Conservation (phyloP, 1,140 invertebrate species). For the Leptopilina clavipes region DNA sequence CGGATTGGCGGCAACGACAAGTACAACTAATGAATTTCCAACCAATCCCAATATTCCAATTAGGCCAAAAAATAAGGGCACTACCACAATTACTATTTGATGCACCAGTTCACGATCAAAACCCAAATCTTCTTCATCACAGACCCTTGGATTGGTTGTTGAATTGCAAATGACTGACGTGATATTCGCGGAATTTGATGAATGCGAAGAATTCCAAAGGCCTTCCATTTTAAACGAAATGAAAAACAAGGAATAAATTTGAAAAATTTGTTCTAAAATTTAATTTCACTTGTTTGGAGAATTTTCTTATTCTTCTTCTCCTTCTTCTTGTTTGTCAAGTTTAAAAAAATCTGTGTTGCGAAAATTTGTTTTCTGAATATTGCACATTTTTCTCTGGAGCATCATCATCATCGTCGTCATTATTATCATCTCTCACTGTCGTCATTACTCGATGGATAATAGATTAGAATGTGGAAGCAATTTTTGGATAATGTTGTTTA, state of each 20-base stretch:
- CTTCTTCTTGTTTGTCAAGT: not conserved
- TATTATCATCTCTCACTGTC: not conserved
- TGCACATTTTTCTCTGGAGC: not conserved
- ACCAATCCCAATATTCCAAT: constrained; percentile 91
- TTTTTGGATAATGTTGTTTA: not conserved
- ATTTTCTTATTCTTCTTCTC: not conserved
- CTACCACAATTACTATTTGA: constrained; percentile 81
- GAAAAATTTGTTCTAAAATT: not conserved
- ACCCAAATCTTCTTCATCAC: constrained; percentile 50
- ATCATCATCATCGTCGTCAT: no score
- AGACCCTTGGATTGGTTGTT: constrained; percentile 38
- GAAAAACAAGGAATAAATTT: not conserved
- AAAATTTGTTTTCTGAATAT: not conserved
- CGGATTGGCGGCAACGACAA: constrained; percentile 89
- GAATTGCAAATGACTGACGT: constrained; percentile 46
- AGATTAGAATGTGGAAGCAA: not conserved
- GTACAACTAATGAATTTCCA: constrained; percentile 91
- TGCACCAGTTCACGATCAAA: constrained; percentile 73
- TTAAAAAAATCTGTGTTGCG: not conserved
- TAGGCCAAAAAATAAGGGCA: constrained; percentile 91
- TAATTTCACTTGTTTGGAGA: not conserved
- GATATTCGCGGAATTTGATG: constrained; percentile 22
- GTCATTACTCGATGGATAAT: not conserved
- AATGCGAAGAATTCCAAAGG: constrained; percentile 14
- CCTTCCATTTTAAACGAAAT: constrained; percentile 6